phyloP scores from a whole-genome alignment of 2,797 vertebrate species.

The Dendrocincla fuliginosa region DNA sequence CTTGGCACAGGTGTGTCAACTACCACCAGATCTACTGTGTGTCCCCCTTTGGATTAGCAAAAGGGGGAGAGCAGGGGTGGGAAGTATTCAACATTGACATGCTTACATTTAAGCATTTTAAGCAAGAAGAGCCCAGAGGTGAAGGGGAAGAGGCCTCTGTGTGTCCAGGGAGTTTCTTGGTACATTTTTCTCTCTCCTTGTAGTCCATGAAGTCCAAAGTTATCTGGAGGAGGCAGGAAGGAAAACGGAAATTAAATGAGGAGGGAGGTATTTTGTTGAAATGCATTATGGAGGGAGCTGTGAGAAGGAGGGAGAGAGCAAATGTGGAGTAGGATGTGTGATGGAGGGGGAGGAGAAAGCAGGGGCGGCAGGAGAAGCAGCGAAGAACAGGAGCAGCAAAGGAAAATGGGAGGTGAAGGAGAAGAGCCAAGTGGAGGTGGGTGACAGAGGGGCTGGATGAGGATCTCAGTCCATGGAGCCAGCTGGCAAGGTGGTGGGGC shows the following conservation, averaged over 20 bases:
- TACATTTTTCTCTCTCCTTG: background rate
- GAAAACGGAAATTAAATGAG: background rate
- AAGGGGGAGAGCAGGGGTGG: background rate
- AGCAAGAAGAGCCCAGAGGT: background rate
- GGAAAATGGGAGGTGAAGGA: background rate
- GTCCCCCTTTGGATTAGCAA: background rate
- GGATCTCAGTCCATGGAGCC: rapidly evolving
- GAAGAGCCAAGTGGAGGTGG: background rate
- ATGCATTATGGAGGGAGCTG: background rate
- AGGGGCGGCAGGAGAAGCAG: constrained; percentile 10
- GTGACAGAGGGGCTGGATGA: background rate
- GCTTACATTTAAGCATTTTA: background rate
- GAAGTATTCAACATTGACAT: background rate
- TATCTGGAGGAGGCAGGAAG: background rate
- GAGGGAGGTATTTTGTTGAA: background rate
- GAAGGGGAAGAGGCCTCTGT: background rate
- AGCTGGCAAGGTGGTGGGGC: background rate
- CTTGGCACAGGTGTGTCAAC: background rate
- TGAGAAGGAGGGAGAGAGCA: constrained; percentile 15
- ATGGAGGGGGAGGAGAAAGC: constrained; percentile 28
- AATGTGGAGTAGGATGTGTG: constrained; percentile 62
- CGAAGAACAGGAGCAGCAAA: background rate
- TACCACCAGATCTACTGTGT: background rate
- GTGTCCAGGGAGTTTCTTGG: background rate
- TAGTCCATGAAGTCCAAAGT: background rate